Conservation (phyloP, 2,797 vertebrate species). For the Scleropages formosus region DNA sequence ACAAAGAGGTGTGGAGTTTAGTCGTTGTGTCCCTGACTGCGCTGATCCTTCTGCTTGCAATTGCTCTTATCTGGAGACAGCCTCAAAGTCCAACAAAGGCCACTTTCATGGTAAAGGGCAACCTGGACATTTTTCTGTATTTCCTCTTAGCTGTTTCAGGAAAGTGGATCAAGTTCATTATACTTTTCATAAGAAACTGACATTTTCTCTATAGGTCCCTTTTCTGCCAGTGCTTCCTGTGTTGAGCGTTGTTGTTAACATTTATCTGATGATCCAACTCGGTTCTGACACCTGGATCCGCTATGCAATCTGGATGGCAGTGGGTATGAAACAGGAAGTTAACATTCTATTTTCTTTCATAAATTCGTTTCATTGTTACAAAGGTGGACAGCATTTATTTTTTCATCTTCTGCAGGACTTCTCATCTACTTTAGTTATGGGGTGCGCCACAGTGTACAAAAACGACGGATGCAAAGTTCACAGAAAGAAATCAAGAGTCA, state of each 20-base stretch:
- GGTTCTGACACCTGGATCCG: conserved; percentile 70
- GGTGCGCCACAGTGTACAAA: conserved; percentile 69
- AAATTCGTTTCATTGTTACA: neutral
- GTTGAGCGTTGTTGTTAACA: conserved; percentile 72
- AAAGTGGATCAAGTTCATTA: neutral
- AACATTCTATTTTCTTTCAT: neutral
- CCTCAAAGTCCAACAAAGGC: conserved; percentile 73
- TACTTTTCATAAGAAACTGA: neutral
- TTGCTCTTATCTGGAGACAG: conserved; percentile 74
- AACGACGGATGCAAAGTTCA: conserved; percentile 36
- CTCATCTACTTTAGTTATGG: conserved; percentile 81
- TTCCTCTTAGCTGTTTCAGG: neutral
- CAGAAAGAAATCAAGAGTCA: neutral
- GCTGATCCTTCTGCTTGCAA: conserved; percentile 51
- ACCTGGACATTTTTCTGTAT: neutral
- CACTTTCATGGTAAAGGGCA: conserved; percentile 73
- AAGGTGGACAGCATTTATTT: neutral
- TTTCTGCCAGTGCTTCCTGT: conserved; percentile 76
- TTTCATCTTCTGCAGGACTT: conserved; percentile 60
- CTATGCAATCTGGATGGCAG: conserved; percentile 78
- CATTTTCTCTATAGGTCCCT: conserved; percentile 67
- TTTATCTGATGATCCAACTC: conserved; percentile 77
- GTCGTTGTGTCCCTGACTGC: conserved; percentile 59
- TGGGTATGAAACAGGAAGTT: conserved; percentile 62
- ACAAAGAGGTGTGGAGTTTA: conserved; percentile 64